Conservation (phyloP, 2,113 vertebrate species). For the Platanista minor region DNA sequence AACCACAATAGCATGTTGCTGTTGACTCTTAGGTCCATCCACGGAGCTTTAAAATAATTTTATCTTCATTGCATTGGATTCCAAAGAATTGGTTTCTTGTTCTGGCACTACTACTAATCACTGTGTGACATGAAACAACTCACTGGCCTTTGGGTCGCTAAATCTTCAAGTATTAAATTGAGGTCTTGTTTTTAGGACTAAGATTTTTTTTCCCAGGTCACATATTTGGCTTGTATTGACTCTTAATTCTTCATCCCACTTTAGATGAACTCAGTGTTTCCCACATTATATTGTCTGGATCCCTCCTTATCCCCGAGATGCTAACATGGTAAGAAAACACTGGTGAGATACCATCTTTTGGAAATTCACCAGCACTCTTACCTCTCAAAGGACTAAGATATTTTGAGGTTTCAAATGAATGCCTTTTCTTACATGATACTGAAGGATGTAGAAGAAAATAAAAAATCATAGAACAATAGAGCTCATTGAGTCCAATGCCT, state of each 20-base stretch:
- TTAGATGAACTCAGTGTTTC: neutral
- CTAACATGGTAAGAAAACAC: too few relatives aligned
- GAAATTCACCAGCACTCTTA: neutral
- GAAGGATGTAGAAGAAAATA: neutral
- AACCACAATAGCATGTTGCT: neutral
- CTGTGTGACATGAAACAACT: neutral
- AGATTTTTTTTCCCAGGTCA: too few relatives aligned
- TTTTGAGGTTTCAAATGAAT: conserved; percentile 18
- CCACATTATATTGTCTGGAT: neutral
- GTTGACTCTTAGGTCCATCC: neutral
- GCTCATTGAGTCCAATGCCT: neutral
- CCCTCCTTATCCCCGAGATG: neutral
- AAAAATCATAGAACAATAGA: neutral
- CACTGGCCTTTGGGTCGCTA: neutral
- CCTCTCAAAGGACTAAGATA: neutral
- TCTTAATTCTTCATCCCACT: neutral
- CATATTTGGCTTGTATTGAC: neutral
- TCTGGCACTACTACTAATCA: neutral
- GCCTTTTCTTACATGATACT: neutral
- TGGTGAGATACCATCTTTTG: neutral
- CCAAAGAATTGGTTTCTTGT: neutral
- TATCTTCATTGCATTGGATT: neutral
- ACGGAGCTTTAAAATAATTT: neutral
- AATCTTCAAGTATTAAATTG: conserved; percentile 1
- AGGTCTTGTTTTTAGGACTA: neutral